These are phyloP conservation scores for Pangasius krempfi DNA, from an alignment of 2,797 vertebrate genomes.

Conservation along the genomic window DNA sequence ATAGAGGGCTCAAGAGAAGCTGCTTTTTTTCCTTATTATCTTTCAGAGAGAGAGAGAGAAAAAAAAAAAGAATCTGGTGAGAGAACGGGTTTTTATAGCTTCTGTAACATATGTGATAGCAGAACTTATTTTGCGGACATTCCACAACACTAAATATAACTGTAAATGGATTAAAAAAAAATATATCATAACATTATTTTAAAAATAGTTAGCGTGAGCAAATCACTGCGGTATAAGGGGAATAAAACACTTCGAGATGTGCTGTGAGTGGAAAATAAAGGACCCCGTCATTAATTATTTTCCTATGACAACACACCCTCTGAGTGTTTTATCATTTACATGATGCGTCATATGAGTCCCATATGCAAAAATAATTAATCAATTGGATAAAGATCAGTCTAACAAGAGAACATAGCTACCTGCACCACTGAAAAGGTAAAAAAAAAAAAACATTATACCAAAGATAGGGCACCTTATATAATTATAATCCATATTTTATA, in stretches of 20 bases:
- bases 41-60: not conserved
- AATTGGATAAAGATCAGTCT: no score
- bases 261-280: not conserved
- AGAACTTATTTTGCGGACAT: not conserved
- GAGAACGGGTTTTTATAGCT: not conserved
- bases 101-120: not conserved
- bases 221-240: not conserved
- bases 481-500: not conserved
- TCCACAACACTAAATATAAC: no score
- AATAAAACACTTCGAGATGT: not conserved
- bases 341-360: not conserved
- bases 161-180: not conserved
- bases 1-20: not conserved
- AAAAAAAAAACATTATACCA: not conserved
- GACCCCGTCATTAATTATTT: no score
- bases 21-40: not conserved
- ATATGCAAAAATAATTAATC: no score
- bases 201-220: not conserved
- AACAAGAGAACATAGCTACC: not conserved
- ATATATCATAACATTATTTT: not conserved
- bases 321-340: not conserved
- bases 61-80: no score
- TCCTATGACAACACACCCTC: no score
- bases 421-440: not conserved
- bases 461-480: not conserved